Evolutionary conservation across 1,140 invertebrate genomes (phyloP).

Genomic region (Chelonus insularis): DNA sequence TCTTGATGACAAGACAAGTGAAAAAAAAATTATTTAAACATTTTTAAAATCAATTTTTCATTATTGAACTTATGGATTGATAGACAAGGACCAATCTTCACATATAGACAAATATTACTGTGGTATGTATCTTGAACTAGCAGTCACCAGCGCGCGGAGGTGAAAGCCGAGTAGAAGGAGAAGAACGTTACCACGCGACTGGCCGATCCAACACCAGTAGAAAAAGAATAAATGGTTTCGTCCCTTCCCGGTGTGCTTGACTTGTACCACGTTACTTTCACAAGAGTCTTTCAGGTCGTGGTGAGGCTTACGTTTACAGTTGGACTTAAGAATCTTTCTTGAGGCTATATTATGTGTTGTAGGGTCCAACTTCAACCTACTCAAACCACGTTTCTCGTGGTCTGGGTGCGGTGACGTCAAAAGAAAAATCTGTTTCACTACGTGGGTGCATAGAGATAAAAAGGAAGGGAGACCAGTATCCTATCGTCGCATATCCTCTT

Average conservation of each 20-base stretch:
- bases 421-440: conserved; percentile 17
- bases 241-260: conserved; percentile 18
- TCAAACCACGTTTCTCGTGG: neutral
- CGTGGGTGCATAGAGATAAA: neutral
- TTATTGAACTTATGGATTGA: too few relatives aligned
- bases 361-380: neutral
- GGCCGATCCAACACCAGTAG: conserved; percentile 28
- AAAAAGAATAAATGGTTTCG: conserved; percentile 22
- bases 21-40: too few relatives aligned
- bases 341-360: neutral
- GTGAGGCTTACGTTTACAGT: neutral
- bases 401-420: conserved; percentile 26
- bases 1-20: too few relatives aligned
- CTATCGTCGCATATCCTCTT: conserved; percentile 6
- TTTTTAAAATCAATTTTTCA: too few relatives aligned
- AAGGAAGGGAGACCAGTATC: neutral
- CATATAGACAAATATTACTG: neutral
- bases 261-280: conserved; percentile 47
- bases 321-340: conserved; percentile 12
- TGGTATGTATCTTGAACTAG: conserved; percentile 4
- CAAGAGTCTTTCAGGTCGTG: conserved; percentile 36
- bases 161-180: conserved; percentile 30
- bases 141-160: conserved; percentile 24
- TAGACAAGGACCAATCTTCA: too few relatives aligned
- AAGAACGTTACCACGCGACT: conserved; percentile 33